These are phyloP conservation scores for Mionectes macconnelli DNA, from an alignment of 2,113 vertebrate species.

Conservation along the genomic window DNA sequence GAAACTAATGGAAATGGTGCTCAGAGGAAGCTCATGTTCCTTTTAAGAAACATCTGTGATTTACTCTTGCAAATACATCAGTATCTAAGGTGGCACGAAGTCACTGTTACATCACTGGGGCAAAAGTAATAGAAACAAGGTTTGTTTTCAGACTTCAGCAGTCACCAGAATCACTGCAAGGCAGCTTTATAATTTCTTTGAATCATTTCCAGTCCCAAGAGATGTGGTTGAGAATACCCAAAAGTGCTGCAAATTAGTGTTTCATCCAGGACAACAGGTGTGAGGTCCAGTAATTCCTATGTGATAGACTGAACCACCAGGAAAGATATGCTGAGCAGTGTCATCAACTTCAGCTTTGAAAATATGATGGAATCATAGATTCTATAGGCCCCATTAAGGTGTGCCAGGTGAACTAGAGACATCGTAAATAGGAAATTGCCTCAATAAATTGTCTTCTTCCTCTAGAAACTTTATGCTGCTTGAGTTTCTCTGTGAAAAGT, in stretches of 20 bases:
- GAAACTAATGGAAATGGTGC: neutral
- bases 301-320: neutral
- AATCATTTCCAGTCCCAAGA: neutral
- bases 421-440: neutral
- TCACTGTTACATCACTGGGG: neutral
- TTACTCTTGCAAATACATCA: neutral
- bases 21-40: neutral
- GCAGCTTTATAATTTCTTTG: neutral
- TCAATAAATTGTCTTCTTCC: neutral
- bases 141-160: neutral
- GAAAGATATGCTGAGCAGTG: neutral
- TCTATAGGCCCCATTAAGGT: neutral
- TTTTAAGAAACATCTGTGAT: neutral
- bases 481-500: neutral
- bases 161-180: neutral
- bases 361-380: neutral
- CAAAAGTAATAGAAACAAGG: neutral
- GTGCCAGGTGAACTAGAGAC: neutral
- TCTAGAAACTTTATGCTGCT: neutral
- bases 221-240: neutral
- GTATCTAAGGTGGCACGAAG: neutral
- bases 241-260: neutral
- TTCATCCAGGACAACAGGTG: neutral
- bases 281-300: neutral
- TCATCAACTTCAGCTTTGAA: neutral